Base-by-base conservation (phyloP, 2,113 vertebrate genomes). In the Girardinichthys multiradiatus region DNA sequence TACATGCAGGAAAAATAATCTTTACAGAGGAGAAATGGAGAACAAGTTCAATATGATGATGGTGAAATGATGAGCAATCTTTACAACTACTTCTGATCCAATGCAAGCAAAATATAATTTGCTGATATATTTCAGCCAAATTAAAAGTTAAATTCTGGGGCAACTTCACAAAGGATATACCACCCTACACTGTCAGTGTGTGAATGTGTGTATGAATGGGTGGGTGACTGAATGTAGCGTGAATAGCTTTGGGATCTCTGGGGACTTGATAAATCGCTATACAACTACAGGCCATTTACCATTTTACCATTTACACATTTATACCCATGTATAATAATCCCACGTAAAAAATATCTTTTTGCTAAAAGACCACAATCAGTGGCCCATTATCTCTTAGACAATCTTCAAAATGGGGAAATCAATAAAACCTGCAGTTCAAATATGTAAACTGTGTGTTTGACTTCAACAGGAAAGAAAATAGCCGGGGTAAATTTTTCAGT, bases 1-100 rank as follows among this genome's bases (percentile, higher is more conserved):
- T 65, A 61, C 66, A 72, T 77, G 60, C 72, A 83, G 21, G n/a
- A 59, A 57, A 76, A 51, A 39, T 4, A n/a, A 2, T 33, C 9
- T 68, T 66, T 19, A 64, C 45, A 58, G 63, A 45, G 71, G 60
- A 71, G 12, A 73, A 77, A 83, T 79, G 68, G 79, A 54, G 70
- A 13, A 48, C 27, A 63, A 61, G 28, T 10, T 29, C 28, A 66
- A 76, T 77, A 73, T 42, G 27, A 80, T 61, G 63, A 76, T 35
- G 63, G 68, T 4, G 31, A 68, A 19, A 39, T 24, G 3, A 83
- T 74, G 73, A 70, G 2, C 28, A 42, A 68, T 74, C 33, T 78
- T 57, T 64, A 81, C 28, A 73, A 45, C 81, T 39, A 29, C 35
- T 37, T 70, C 28, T 21, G 30, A 74, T 42, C 4, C 4, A 66